A percentile compares a stretch with the other conserved stretches of the same genome.
phyloP scores from a whole-genome alignment of 2,888 invertebrate species.

The Lomographa bimaculata region DNA sequence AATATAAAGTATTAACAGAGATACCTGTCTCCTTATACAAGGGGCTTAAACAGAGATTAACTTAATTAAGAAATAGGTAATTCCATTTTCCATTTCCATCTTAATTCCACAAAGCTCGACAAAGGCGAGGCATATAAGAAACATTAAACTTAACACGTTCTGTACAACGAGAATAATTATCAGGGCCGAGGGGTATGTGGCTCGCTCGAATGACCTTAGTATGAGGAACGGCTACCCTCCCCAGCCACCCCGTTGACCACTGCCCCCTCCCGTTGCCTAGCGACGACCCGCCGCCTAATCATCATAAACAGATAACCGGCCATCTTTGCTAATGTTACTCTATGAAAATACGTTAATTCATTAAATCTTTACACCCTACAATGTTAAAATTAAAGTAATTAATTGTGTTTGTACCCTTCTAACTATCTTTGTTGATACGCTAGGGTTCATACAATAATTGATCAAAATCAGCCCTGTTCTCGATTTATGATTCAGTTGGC shows the following conservation, averaged over 20 bases:
- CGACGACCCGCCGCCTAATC: slow-evolving; percentile 76
- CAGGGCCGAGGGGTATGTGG: slow-evolving; percentile 56
- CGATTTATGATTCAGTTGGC: too few relatives aligned
- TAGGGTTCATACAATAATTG: too few relatives aligned
- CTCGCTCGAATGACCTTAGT: slow-evolving; percentile 60
- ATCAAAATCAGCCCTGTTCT: too few relatives aligned
- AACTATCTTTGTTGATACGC: slow-evolving; percentile 6
- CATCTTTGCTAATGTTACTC: slow-evolving; percentile 61
- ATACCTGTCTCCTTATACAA: too few relatives aligned
- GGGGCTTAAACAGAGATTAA: too few relatives aligned
- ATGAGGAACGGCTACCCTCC: slow-evolving; percentile 67
- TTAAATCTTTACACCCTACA: slow-evolving; percentile 25
- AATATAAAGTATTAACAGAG: too few relatives aligned
- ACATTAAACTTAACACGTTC: slow-evolving; percentile 71
- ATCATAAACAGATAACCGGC: slow-evolving; percentile 79
- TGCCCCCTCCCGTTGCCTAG: slow-evolving; percentile 75
- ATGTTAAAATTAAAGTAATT: too few relatives aligned
- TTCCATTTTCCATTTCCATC: slow-evolving; percentile 12
- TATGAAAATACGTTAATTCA: slow-evolving; percentile 37
- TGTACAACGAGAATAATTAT: slow-evolving; percentile 75
- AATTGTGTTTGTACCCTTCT: slow-evolving; percentile 3
- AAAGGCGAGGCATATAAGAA: slow-evolving; percentile 51
- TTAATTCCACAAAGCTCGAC: slow-evolving; percentile 27
- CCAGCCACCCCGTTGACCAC: slow-evolving; percentile 67
- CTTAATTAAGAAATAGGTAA: not conserved